Evolutionary conservation across 2,888 invertebrate genomes (phyloP).

Genomic region (Melangyna quadrimaculata): DNA sequence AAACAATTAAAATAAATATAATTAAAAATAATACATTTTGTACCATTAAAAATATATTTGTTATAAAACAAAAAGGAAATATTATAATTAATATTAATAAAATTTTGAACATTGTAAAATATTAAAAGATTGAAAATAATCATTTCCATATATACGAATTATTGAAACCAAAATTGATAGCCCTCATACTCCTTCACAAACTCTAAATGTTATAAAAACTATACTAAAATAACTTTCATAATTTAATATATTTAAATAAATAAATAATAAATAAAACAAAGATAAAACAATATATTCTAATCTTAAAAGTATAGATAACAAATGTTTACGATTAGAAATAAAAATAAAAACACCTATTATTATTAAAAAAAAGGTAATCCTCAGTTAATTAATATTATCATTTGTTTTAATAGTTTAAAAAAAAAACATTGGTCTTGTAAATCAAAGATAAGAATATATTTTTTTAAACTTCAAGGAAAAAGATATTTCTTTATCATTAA

Average conservation of each 20-base stretch:
- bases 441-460: slow-evolving; percentile 83
- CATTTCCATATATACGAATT: slow-evolving; percentile 85
- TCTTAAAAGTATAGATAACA: slow-evolving; percentile 84
- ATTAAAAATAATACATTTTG: slow-evolving; percentile 82
- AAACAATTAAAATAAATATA: slow-evolving; percentile 82
- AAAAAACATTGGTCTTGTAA: slow-evolving; percentile 88
- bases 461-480: slow-evolving; percentile 85
- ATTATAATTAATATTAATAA: slow-evolving; percentile 82
- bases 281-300: slow-evolving; percentile 84
- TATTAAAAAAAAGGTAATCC: slow-evolving; percentile 82
- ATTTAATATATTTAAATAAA: slow-evolving; percentile 81
- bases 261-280: slow-evolving; percentile 82
- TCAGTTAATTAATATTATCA: slow-evolving; percentile 81
- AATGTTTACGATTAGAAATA: slow-evolving; percentile 83
- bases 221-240: slow-evolving; percentile 83
- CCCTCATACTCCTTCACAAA: slow-evolving; percentile 86
- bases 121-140: slow-evolving; percentile 85
- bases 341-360: slow-evolving; percentile 82
- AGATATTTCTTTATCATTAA: slow-evolving; percentile 83
- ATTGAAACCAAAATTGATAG: slow-evolving; percentile 84
- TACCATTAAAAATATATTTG: slow-evolving; percentile 83
- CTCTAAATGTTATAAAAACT: slow-evolving; percentile 84
- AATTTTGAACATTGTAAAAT: slow-evolving; percentile 84
- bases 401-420: slow-evolving; percentile 85
- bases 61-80: slow-evolving; percentile 82